Base-by-base conservation (phyloP, 2,888 invertebrate species). In the Lacanobia oleracea region DNA sequence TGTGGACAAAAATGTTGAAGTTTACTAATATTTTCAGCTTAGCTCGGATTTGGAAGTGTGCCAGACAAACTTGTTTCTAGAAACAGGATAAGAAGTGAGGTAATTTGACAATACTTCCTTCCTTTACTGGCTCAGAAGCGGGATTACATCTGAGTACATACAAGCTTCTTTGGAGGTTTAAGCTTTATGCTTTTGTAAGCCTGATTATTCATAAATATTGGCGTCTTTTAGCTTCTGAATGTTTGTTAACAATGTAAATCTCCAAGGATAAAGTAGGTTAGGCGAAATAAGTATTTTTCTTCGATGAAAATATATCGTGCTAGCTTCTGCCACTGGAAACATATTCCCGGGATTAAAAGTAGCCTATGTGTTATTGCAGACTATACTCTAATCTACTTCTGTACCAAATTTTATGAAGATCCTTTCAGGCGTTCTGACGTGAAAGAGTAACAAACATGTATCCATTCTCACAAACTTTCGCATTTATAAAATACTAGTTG, bases 1-100 rank as follows among this genome's bases (percentile, higher is more conserved):
- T 43, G 54, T 77, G 16, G 16, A 54, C 12, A 43, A 43, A 45
- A 54, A 48, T 27, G 12, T 60, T 70, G 8, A 54, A 43, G 40
- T 69, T 60, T 18, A 9, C 23, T 27, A 12, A 27, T 48, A 45
- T 54, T 45, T 59, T 23, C 18, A 60, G 27, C 48, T 57, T 43
- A 45, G 16, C 1, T 0, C 27, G 5, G 12, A 27, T 67, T 53
- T 69, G 70, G 70, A 18, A 48, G 8, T 1, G 21, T 23, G 40
- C 77, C 48, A 77, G 14, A 40, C 21, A 21, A 54, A 60, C 7
- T 76, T 45, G 14, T 23, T n/a, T 18, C 27, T 48, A 16, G 18
- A 40, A 54, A 74, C 45, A 27, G 56, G 9, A 60, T 48, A 77
- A 14, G 18, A 40, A 45, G 5, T 40, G 40, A 40, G 0, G 40